Evolutionary conservation across 2,888 invertebrate species (phyloP).

Genomic region (Scrobipalpa costella): DNA sequence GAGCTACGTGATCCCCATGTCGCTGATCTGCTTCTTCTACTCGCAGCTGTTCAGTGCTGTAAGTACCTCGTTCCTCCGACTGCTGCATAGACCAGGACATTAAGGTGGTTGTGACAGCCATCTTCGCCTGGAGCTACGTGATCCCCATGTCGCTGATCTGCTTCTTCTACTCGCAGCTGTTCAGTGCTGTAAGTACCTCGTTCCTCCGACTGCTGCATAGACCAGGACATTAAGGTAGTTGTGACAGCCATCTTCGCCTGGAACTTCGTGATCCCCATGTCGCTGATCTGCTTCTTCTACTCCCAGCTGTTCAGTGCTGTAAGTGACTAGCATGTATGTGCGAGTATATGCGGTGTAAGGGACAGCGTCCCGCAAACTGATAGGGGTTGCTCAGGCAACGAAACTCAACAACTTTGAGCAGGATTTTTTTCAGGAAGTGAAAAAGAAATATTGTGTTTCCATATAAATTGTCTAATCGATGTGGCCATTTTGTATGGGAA

Average conservation of each 20-base stretch:
- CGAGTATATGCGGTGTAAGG: no score
- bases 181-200: no score
- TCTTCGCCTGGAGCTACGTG: background rate
- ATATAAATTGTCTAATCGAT: no score
- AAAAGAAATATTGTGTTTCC: no score
- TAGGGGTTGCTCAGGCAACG: no score
- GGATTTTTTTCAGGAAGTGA: no score
- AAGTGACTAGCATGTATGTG: constrained; percentile 46
- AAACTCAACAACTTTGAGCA: no score
- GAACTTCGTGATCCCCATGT: background rate
- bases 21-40: background rate
- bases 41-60: constrained; percentile 70
- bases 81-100: background rate
- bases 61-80: no score
- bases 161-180: background rate
- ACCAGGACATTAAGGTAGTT: background rate
- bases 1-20: background rate
- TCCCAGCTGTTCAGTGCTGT: constrained; percentile 47
- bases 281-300: background rate
- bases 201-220: no score
- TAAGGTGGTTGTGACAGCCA: background rate
- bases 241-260: background rate
- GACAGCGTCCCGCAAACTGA: no score
- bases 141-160: background rate
- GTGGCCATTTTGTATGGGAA: no score